Conservation (phyloP, 2,113 vertebrate genomes). For the Toxostoma redivivum region DNA sequence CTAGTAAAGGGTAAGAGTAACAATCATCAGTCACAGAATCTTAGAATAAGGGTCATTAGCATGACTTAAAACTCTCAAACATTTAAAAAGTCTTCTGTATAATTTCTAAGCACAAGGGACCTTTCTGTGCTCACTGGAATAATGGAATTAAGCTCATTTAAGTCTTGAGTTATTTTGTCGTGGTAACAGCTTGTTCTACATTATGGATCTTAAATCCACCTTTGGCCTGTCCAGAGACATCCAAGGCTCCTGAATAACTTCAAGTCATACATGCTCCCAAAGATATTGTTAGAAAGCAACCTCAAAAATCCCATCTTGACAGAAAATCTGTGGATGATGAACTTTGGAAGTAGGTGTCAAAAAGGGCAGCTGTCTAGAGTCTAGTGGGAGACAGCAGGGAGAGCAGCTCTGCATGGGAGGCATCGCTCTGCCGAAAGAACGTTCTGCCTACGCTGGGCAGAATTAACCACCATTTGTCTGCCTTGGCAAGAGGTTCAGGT, state of each 20-base stretch:
- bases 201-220: not conserved
- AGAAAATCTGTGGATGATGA: not conserved
- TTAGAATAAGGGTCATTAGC: not conserved
- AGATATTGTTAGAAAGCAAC: not conserved
- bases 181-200: not conserved
- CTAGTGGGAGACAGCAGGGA: slow-evolving; percentile 16
- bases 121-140: not conserved
- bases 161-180: not conserved
- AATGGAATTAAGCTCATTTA: not conserved
- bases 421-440: not conserved
- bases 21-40: not conserved
- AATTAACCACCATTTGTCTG: not conserved
- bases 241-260: not conserved
- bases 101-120: not conserved
- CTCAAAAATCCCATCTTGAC: not conserved
- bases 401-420: not conserved
- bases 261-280: not conserved
- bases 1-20: not conserved
- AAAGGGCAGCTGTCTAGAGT: not conserved
- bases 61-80: not conserved
- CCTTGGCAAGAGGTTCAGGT: not conserved
- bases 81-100: not conserved
- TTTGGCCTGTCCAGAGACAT: not conserved
- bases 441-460: not conserved
- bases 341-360: not conserved